These are phyloP conservation scores for Dasysyrphus albostriatus DNA, from an alignment of 2,888 invertebrate genomes.

Conservation along the genomic window DNA sequence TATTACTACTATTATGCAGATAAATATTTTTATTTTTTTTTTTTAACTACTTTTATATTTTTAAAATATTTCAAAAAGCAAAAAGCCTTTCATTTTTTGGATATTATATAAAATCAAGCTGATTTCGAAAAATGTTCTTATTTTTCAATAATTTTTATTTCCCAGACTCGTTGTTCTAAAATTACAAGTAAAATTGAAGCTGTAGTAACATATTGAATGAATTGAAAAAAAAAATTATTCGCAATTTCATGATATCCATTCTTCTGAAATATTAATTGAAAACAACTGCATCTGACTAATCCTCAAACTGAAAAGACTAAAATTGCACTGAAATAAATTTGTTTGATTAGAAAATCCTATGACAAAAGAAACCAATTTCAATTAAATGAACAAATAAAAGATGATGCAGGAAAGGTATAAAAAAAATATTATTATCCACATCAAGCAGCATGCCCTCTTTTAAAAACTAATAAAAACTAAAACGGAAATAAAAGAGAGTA, in stretches of 20 bases:
- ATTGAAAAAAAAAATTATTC: not conserved
- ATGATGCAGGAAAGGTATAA: not conserved
- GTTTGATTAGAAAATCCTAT: conserved; percentile 40
- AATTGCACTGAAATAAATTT: conserved; percentile 22
- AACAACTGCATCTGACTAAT: conserved; percentile 41
- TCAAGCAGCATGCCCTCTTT: conserved; percentile 25
- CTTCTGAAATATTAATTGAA: conserved; percentile 19
- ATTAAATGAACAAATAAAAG: conserved; percentile 61
- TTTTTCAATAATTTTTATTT: no score
- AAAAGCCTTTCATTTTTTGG: no score
- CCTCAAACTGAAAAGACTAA: not conserved
- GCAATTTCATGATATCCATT: not conserved
- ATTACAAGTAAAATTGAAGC: no score
- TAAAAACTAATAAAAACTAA: conserved; percentile 59
- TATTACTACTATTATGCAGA: no score
- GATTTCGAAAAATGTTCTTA: no score
- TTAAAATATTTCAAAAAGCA: no score
- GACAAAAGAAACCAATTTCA: conserved; percentile 47
- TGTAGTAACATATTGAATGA: no score
- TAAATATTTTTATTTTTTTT: no score
- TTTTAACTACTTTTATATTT: no score
- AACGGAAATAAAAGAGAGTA: conserved; percentile 30
- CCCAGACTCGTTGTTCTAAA: no score
- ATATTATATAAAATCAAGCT: no score
- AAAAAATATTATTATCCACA: not conserved